Conservation (phyloP, 2,797 vertebrate genomes). For the Triplophysa bombifrons region DNA sequence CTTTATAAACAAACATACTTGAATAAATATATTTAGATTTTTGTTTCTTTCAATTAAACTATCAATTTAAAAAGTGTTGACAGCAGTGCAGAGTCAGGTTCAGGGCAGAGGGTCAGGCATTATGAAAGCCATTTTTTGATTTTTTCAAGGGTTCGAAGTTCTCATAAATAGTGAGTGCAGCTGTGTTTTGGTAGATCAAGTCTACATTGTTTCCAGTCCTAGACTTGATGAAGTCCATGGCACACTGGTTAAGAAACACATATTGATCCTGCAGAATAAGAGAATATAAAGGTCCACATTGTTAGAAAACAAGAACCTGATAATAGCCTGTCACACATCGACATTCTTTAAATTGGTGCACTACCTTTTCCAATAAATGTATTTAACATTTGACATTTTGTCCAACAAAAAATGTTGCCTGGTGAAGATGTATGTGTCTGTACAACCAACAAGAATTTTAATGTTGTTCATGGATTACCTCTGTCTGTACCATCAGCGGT, state of each 20-base stretch:
- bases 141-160: constrained; percentile 74
- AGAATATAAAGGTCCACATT: background rate
- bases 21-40: constrained; percentile 6
- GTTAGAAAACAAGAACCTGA: background rate
- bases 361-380: background rate
- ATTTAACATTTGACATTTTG: background rate
- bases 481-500: constrained; percentile 94
- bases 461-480: constrained; percentile 74
- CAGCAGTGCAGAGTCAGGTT: constrained; percentile 1
- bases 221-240: constrained; percentile 89
- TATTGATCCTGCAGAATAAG: constrained; percentile 86
- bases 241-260: constrained; percentile 92
- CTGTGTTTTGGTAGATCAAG: constrained; percentile 91
- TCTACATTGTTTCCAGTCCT: constrained; percentile 85
- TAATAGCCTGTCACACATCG: background rate
- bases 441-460: background rate
- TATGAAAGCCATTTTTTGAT: constrained; percentile 55
- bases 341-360: background rate
- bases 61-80: background rate
- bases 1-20: constrained; percentile 11
- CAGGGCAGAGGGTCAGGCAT: constrained; percentile 27
- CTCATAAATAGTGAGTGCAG: constrained; percentile 89
- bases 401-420: no score
- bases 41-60: constrained; percentile 26
- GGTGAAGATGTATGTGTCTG: background rate